Evolutionary conservation across 2,888 invertebrate species (phyloP).

Genomic region (Drosophila antonietae): DNA sequence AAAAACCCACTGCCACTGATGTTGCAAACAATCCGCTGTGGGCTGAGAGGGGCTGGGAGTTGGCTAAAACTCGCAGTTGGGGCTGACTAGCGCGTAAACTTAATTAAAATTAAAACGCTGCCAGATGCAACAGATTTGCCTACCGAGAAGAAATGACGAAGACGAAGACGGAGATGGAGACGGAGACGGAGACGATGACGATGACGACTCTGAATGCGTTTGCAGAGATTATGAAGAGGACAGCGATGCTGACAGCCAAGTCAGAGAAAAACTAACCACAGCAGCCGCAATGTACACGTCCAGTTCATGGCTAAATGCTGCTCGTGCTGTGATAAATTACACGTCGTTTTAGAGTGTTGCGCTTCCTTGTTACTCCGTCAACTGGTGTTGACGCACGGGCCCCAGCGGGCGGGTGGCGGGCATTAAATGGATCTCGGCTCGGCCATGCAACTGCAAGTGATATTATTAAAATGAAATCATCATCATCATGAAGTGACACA

Average conservation of each 20-base stretch:
- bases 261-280: conserved; percentile 44
- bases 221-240: conserved; percentile 51
- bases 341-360: conserved; percentile 82
- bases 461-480: conserved; percentile 84
- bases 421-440: conserved; percentile 50
- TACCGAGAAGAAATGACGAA: conserved; percentile 61
- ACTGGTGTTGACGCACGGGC: conserved; percentile 76
- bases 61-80: conserved; percentile 22
- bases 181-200: conserved; percentile 30
- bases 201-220: conserved; percentile 35
- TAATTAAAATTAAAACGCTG: conserved; percentile 82
- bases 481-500: conserved; percentile 79
- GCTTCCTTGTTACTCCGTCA: conserved; percentile 83
- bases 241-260: conserved; percentile 48
- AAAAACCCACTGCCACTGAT: conserved; percentile 20
- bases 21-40: conserved; percentile 5
- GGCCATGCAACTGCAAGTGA: conserved; percentile 57
- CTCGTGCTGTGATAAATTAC: conserved; percentile 82
- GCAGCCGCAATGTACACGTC: conserved; percentile 36
- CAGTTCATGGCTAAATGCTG: conserved; percentile 81
- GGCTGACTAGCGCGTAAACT: conserved; percentile 72
- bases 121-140: conserved; percentile 74
- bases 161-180: conserved; percentile 31
- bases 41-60: conserved; percentile 12
- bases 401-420: conserved; percentile 34